Percentiles rank a stretch among this genome's conserved stretches.
Conservation (phyloP, 2,888 invertebrate genomes). For the Torymus aiolomorphi region DNA sequence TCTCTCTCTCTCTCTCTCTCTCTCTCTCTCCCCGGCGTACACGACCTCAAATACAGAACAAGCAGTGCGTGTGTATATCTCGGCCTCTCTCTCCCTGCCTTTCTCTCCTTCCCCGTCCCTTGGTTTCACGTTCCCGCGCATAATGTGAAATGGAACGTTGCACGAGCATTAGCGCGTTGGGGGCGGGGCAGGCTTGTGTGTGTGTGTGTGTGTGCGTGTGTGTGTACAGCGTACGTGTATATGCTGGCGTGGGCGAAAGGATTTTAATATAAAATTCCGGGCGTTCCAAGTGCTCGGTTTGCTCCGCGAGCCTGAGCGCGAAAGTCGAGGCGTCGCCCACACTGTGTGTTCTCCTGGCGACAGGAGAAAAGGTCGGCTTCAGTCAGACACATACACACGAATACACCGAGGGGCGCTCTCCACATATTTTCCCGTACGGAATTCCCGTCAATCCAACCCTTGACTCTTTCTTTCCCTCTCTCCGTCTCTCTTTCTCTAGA, state of each 20-base stretch:
- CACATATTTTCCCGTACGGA: conserved; percentile 36
- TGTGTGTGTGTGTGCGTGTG: not conserved
- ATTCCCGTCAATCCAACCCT: conserved; percentile 36
- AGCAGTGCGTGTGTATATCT: too few species aligned
- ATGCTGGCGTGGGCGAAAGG: conserved; percentile 55
- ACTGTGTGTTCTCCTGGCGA: not conserved
- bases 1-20: too few species aligned
- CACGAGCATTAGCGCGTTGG: conserved; percentile 22
- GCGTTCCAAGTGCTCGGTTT: conserved; percentile 62
- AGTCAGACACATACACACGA: conserved; percentile 15
- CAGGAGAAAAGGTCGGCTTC: conserved; percentile 32
- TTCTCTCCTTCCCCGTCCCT: not conserved
- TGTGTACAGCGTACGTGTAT: not conserved
- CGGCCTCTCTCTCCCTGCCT: not conserved
- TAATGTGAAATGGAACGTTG: conserved; percentile 42
- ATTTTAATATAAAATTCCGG: conserved; percentile 71
- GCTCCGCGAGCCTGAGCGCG: conserved; percentile 3
- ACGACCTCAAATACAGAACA: not conserved
- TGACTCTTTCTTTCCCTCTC: conserved; percentile 2
- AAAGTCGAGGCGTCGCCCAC: too few species aligned
- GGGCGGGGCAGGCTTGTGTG: not conserved
- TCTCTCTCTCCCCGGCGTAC: too few species aligned
- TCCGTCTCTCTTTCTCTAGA: not conserved
- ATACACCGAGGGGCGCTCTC: not conserved
- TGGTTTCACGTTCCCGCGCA: conserved; percentile 2